These are phyloP conservation scores for Diadromus collaris DNA, from an alignment of 2,888 invertebrate species.

Conservation along the genomic window DNA sequence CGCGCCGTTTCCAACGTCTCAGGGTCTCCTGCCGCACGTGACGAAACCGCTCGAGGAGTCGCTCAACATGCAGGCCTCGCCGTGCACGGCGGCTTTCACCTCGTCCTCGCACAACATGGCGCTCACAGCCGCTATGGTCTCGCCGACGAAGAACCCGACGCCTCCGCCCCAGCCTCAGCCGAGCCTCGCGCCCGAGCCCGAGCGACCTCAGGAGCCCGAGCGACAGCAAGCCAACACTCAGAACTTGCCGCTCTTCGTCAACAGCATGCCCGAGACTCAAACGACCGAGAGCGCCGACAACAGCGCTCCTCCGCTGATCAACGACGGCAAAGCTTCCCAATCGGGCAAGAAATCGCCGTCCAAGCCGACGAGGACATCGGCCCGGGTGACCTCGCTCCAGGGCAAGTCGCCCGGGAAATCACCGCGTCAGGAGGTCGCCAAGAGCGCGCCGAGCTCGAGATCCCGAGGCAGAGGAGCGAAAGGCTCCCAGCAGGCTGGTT, in stretches of 20 bases:
- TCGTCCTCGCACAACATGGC: constrained; percentile 92
- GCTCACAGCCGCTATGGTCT: constrained; percentile 90
- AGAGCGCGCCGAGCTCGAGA: constrained; percentile 75
- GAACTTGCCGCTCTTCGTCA: constrained; percentile 58
- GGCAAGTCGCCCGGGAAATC: constrained; percentile 87
- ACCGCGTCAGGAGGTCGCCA: constrained; percentile 72
- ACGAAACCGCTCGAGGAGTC: constrained; percentile 82
- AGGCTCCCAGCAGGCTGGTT: constrained; percentile 71
- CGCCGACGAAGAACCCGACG: constrained; percentile 81
- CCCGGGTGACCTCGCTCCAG: constrained; percentile 83
- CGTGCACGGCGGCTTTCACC: constrained; percentile 90
- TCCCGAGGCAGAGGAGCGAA: constrained; percentile 80
- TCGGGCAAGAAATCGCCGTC: constrained; percentile 82
- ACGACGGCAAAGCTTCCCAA: constrained; percentile 56
- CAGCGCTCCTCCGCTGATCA: background rate
- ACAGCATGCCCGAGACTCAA: constrained; percentile 59
- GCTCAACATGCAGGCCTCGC: constrained; percentile 80
- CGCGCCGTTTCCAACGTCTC: constrained; percentile 82
- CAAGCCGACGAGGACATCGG: constrained; percentile 83
- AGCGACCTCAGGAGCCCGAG: constrained; percentile 28
- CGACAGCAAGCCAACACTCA: constrained; percentile 48
- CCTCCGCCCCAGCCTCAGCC: constrained; percentile 78
- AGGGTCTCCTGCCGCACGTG: constrained; percentile 81
- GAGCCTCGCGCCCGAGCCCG: constrained; percentile 35
- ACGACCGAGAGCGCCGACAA: constrained; percentile 31